Evolutionary conservation across 2,113 vertebrate genomes (phyloP), one percentile per base, ranked within the genome.

Genomic region (Perca fluviatilis): DNA sequence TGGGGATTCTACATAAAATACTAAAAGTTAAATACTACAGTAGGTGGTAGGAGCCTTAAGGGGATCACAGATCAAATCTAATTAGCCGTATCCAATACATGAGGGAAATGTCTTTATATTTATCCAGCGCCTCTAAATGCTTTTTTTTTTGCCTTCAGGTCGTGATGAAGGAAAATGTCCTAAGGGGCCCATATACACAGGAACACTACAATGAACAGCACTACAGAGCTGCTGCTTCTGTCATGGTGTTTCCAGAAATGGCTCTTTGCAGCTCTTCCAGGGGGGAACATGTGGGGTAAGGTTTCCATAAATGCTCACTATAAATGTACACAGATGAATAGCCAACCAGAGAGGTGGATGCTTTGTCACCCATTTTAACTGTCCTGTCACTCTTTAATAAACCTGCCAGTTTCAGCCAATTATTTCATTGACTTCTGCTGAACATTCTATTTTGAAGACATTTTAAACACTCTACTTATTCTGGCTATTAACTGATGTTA

Each of bases 31-130:
- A 89, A 80, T 65, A 69, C 74, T 82, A 88, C 87, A 79, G 77
- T 79, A 85, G 86, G 86, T 66, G 87, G 84, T 74, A 43, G 81
- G 47, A 72, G 77, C 75, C 91, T 85, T 53, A 3, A 77, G 46
- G 85, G 89, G 77, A 80, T 83, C 86, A 85, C 86, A 90, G 86
- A 89, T 92, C 84, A 90, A 78, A 92, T 92, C 90, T 90, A 92
- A 94, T 94, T 94, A 93, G 79, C 82, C 8, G 69, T 78, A 81
- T 33, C 83, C 73, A 83, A 91, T 83, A 80, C 89, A 87, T 73
- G 69, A 79, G 89, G 79, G 89, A 84, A 79, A 88, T 84, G 85
- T 79, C 90, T 93, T 89, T 74, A 89, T 93, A 89, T 89, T 89
- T 89, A 92, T 90, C 78, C 63, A 77, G 70, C 65, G 80, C 80